Evolutionary conservation across 2,113 vertebrate species (phyloP), one percentile per base, ranked within the genome.

Genomic region (Odocoileus virginianus): DNA sequence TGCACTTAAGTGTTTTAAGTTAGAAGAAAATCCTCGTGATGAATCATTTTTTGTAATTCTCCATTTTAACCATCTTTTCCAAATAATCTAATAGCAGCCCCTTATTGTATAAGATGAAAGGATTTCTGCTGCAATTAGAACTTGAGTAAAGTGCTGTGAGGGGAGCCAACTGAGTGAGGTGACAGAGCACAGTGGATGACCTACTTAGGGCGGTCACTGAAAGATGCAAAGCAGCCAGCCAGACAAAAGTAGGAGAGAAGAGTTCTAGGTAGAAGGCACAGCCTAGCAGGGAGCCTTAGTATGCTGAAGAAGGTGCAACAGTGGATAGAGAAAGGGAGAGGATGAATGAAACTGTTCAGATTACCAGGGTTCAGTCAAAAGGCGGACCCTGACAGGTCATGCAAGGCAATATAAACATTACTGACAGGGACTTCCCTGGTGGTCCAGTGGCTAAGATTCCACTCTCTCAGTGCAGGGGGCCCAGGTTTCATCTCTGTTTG

Each of bases 11-110:
- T 55, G 45, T 85, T 93, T 83, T 89, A 60, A 95, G 13, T 28
- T 76, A 50, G 85, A 89, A 50, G 50, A 96, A 93, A 93, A 96
- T 64, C 67, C 52, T 74, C 45, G 4, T 27, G n/a, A 95, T 71
- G 88, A 89, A 43, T 86, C 36, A 16, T 55, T 60, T 87, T 64
- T 54, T 67, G 21, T 23, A 23, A 47, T 40, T 89, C 57, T 87
- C 61, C 12, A 6, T 60, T 50, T 87, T 64, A 78, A 83, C 50
- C 84, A 60, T 86, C 55, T 64, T 95, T 95, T 92, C 47, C 55
- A 94, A 86, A 81, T 95, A 94, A 89, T 86, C 67, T 97, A 95
- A 97, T 61, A 82, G 57, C 58, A 57, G 76, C 81, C n/a, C 82
- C 78, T 33, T 8, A 16, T 36, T 95, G 40, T 86, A 95, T 76